Evolutionary conservation across 2,888 invertebrate species (phyloP).

Genomic region (Leptinotarsa tumamoca): DNA sequence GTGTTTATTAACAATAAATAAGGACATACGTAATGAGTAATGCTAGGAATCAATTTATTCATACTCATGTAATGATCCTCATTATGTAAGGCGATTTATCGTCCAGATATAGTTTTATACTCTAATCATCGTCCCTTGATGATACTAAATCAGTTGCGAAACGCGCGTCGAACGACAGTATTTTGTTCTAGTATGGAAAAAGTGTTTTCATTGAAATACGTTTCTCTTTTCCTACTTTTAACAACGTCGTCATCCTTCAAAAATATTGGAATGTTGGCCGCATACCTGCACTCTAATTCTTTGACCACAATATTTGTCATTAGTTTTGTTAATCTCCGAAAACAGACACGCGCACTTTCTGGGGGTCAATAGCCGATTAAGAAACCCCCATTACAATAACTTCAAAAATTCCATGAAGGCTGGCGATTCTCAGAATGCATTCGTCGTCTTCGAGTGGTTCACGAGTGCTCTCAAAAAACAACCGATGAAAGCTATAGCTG

Average conservation of each 20-base stretch:
- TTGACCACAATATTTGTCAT: background rate
- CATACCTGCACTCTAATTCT: slow-evolving; percentile 13
- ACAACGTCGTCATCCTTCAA: background rate
- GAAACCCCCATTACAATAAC: slow-evolving; percentile 34
- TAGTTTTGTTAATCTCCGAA: slow-evolving; percentile 16
- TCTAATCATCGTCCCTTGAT: too few species aligned
- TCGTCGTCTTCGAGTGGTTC: slow-evolving; percentile 26
- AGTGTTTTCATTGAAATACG: too few species aligned
- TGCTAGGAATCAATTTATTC: too few species aligned
- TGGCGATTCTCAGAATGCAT: slow-evolving; percentile 32
- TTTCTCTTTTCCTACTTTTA: too few species aligned
- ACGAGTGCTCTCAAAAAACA: slow-evolving; percentile 20
- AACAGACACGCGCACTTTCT: slow-evolving; percentile 28
- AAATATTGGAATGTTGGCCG: background rate
- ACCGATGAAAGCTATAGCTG: slow-evolving; percentile 21
- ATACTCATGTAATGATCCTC: too few species aligned
- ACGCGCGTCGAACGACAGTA: too few species aligned
- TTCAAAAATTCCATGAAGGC: slow-evolving; percentile 25
- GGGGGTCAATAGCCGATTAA: slow-evolving; percentile 35
- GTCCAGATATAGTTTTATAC: too few species aligned
- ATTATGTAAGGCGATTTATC: too few species aligned
- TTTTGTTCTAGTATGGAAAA: too few species aligned
- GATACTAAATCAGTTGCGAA: too few species aligned
- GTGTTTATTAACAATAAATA: too few species aligned
- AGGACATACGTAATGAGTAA: too few species aligned